Percentiles rank a stretch among this genome's conserved stretches.
phyloP scores from a whole-genome alignment of 2,113 vertebrate species.

The Oriolus oriolus region DNA sequence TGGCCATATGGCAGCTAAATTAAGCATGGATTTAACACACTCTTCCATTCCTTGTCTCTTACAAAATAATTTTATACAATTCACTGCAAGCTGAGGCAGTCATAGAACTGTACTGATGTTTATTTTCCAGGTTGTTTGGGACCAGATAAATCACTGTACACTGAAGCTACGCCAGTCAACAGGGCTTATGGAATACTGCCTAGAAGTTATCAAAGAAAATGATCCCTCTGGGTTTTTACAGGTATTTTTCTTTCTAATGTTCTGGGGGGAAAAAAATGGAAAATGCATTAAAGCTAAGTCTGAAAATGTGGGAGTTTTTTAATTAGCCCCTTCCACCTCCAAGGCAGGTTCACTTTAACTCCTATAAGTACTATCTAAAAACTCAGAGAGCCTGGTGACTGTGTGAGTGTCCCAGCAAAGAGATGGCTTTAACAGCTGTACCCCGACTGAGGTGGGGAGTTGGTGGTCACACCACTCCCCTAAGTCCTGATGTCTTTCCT shows the following conservation, averaged over 20 bases:
- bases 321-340: background rate
- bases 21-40: constrained; percentile 24
- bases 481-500: background rate
- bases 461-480: background rate
- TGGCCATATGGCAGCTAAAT: constrained; percentile 58
- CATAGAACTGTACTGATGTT: background rate
- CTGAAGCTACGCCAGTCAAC: constrained; percentile 98
- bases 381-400: background rate
- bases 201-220: constrained; percentile 96
- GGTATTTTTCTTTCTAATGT: constrained; percentile 65
- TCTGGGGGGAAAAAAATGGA: background rate
- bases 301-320: background rate
- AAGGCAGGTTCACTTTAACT: background rate
- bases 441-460: background rate
- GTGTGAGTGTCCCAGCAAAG: background rate
- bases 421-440: background rate
- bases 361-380: background rate
- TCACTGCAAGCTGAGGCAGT: background rate
- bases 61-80: background rate
- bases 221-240: constrained; percentile 95
- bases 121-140: constrained; percentile 87
- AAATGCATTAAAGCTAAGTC: background rate
- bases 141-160: constrained; percentile 98
- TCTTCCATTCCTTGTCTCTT: background rate
- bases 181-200: constrained; percentile 95